Conservation (phyloP, 2,888 invertebrate species). For the Resseliella maxima region DNA sequence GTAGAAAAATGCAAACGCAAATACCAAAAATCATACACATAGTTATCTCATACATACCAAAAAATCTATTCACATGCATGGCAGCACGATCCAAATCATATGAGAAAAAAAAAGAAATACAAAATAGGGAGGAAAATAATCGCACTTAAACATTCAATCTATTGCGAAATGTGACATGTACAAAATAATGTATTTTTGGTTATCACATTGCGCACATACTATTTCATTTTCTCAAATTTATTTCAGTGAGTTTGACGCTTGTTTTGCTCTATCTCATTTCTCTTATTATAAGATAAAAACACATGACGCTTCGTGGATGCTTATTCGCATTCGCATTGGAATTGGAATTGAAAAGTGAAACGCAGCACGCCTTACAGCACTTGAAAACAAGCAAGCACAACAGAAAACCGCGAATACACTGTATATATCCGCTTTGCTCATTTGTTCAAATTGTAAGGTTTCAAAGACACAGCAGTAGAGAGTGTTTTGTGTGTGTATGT, state of each 20-base stretch:
- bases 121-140: constrained; percentile 38
- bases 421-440: neutral
- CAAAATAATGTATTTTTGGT: constrained; percentile 41
- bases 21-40: neutral
- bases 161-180: constrained; percentile 47
- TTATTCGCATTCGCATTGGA: neutral
- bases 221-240: constrained; percentile 22
- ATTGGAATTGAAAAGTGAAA: neutral
- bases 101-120: neutral
- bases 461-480: neutral
- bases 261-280: neutral
- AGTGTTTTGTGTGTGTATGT: neutral
- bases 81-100: constrained; percentile 21
- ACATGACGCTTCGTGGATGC: neutral
- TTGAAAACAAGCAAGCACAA: neutral
- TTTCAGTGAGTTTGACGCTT: neutral
- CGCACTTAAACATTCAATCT: constrained; percentile 49
- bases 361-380: neutral
- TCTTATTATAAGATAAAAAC: neutral
- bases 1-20: neutral
- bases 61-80: constrained; percentile 39
- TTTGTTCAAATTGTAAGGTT: neutral
- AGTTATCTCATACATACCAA: neutral
- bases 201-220: constrained; percentile 33
- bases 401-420: neutral